Base-by-base conservation (phyloP, 1,140 invertebrate species). In the Lordiphosa collinella region DNA sequence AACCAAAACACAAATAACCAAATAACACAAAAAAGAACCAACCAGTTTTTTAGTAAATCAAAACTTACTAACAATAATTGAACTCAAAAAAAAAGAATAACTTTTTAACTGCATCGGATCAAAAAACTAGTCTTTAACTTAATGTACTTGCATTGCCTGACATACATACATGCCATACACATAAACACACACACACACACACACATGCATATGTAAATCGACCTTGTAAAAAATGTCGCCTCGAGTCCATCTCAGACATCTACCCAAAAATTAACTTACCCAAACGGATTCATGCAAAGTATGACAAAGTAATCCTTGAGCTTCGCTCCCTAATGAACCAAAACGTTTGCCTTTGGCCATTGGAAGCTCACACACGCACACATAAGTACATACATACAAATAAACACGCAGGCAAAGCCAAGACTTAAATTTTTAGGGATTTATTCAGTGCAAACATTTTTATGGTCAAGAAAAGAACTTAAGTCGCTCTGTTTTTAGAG, bases 51-150 rank as follows among this genome's bases (percentile, higher is more conserved):
- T 38, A 52, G 32, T 35, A 14, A 52, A 78, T 51, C 53, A 53
- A 79, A n/a, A 53, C 64, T 57, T 82, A 80, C 66, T 82, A 80
- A 82, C 59, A 64, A 36, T 41, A 53, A 86, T 74, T 67, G 43
- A 71, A 66, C 38, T 51, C 37, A 41, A 63, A 69, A 59, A 70
- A 63, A 53, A 57, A 59, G n/a, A n/a, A n/a, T n/a, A 35, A 52
- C 14, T 44, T 38, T 29, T 36, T 49, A 69, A 49, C 51, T 56
- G 40, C 49, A 55, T 58, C 25, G 53, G 56, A 65, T 25, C 16
- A 56, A 54, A 59, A n/a, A 49, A 48, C 34, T 80, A 80, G 56
- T 54, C 63, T 71, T 70, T 80, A 82, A 74, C 46, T 66, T 76
- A 56, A 51, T 53, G 60, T 63, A 53, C 60, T 52, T 44, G 54